Evolutionary conservation across 2,888 invertebrate species (phyloP).

Genomic region (Lasioglossum lativentre): DNA sequence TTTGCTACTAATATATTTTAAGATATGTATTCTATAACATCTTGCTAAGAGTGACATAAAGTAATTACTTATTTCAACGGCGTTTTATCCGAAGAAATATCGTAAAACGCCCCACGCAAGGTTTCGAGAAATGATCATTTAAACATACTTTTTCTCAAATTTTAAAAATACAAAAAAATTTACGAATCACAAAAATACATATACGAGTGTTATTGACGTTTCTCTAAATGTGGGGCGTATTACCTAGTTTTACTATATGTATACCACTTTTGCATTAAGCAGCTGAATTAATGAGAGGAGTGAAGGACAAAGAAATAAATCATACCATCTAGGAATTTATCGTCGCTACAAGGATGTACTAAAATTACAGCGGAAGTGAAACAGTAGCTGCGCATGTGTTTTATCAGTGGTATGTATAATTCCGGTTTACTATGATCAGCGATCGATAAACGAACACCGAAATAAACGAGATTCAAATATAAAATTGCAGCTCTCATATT

Average conservation of each 20-base stretch:
- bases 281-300: not conserved
- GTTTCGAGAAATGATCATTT: too few species aligned
- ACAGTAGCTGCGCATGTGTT: conserved; percentile 37
- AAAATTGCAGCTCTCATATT: conserved; percentile 15
- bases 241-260: not conserved
- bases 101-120: too few species aligned
- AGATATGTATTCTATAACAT: too few species aligned
- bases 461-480: conserved; percentile 14
- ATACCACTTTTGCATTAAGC: not conserved
- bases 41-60: too few species aligned
- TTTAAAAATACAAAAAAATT: too few species aligned
- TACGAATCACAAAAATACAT: too few species aligned
- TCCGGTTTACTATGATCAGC: not conserved
- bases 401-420: conserved; percentile 27
- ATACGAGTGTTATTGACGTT: too few species aligned
- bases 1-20: too few species aligned
- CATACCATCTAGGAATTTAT: conserved; percentile 18
- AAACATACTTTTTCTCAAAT: too few species aligned
- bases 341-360: not conserved
- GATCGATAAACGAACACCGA: not conserved
- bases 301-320: not conserved
- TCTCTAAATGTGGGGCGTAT: too few species aligned
- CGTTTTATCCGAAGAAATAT: too few species aligned
- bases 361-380: conserved; percentile 45
- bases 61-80: too few species aligned